Base-by-base conservation (phyloP, 2,888 invertebrate species). In the Dicyrtoma fusca region DNA sequence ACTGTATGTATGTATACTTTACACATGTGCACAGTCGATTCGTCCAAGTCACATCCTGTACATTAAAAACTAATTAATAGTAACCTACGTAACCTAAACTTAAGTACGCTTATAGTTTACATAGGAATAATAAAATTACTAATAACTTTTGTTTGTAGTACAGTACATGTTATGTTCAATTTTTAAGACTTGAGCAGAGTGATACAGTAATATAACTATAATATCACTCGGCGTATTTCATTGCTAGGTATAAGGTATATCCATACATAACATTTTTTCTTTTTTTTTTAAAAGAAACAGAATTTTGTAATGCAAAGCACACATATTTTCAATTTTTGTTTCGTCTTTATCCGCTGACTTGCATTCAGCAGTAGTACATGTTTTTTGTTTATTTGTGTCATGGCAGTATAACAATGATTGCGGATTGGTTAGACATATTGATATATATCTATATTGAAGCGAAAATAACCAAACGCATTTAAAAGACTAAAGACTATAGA, bases 81-180 rank as follows among this genome's bases (percentile, higher is more conserved):
- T 21, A 23, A 57, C 57, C 23, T 25, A 11, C 26, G 5, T 49
- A 25, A 57, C 23, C 23, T 57, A 57, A 34, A 34, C 34, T 34
- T 5, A 3, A 8, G 4, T 34, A 57, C 57, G 11, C 57, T 57
- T 53, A 53, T 10, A 21, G 25, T 57, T 11, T 53, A 11, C 21
- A 64, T 47, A 26, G 25, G 25, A 51, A 17, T 44, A 13, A n/a
- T 51, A 26, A 49, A 65, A 49, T 17, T 49, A 49, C 21, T 49
- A 65, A 26, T 51, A 17, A 13, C 25, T 45, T n/a, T 63, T 34
- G 45, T 17, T 64, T 62, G 62, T 62, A 62, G 44, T 64, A 64
- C 64, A 65, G 17, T 65, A 65, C 51, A 65, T 26, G 63, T 63
- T 63, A 65, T 65, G 65, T 65, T 65, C 65, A 65, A 51, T 49